A percentile compares a stretch with the other conserved stretches of the same genome.
Evolutionary conservation across 2,113 vertebrate genomes (phyloP).

Genomic region (Gobius niger): DNA sequence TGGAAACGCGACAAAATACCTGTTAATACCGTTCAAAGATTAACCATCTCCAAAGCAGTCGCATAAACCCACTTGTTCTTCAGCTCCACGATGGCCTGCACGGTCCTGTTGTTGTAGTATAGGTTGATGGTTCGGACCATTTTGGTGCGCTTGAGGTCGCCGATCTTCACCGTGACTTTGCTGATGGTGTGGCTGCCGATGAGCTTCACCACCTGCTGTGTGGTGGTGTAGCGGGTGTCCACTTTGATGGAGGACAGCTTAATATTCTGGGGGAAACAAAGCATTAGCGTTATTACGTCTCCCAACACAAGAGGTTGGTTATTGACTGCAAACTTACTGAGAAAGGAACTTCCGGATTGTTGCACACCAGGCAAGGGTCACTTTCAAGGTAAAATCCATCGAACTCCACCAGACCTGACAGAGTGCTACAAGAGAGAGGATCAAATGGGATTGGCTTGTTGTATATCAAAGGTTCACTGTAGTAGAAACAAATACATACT

Average conservation of each 20-base stretch:
- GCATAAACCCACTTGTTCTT: slow-evolving; percentile 90
- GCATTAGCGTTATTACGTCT: neutral
- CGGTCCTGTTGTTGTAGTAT: slow-evolving; percentile 98
- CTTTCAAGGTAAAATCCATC: slow-evolving; percentile 97
- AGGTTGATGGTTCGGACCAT: slow-evolving; percentile 98
- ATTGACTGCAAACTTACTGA: slow-evolving; percentile 87
- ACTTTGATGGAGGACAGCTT: slow-evolving; percentile 99
- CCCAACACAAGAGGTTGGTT: no score
- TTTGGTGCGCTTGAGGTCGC: slow-evolving; percentile 97
- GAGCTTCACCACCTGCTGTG: slow-evolving; percentile 97
- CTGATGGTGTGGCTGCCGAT: slow-evolving; percentile 99
- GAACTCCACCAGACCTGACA: slow-evolving; percentile 96
- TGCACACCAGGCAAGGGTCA: slow-evolving; percentile 96
- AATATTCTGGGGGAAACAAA: slow-evolving; percentile 83
- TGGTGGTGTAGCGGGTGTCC: slow-evolving; percentile 98
- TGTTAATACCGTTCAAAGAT: neutral
- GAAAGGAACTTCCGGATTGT: slow-evolving; percentile 97
- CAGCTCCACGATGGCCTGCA: slow-evolving; percentile 96
- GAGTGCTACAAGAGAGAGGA: slow-evolving; percentile 76
- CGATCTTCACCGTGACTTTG: slow-evolving; percentile 98
- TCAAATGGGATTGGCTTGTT: neutral
- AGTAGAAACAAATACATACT: slow-evolving; percentile 77
- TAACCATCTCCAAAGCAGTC: neutral
- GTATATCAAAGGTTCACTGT: neutral
- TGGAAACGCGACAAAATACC: slow-evolving; percentile 42